phyloP scores from a whole-genome alignment of 2,888 invertebrate genomes.

The Philaethria dido region DNA sequence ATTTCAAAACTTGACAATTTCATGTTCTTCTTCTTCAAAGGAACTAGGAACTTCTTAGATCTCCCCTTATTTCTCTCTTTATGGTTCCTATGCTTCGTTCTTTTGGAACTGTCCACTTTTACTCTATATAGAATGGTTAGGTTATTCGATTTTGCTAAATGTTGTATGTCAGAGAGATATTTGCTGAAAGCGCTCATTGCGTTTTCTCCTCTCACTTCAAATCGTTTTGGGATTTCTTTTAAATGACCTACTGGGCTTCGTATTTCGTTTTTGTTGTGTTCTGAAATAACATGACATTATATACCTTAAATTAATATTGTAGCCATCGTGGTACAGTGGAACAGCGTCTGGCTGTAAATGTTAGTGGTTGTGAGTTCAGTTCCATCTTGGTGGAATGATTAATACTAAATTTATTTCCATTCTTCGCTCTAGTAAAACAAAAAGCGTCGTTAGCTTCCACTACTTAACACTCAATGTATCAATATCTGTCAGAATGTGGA shows the following conservation, averaged over 20 bases:
- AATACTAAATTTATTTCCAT: too few species aligned
- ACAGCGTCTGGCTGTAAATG: too few species aligned
- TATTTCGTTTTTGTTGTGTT: slow-evolving; percentile 47
- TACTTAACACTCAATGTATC: too few species aligned
- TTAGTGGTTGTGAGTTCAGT: too few species aligned
- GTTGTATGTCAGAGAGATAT: slow-evolving; percentile 59
- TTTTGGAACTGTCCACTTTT: slow-evolving; percentile 57
- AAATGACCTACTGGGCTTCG: slow-evolving; percentile 48
- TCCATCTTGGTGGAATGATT: too few species aligned
- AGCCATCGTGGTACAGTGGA: too few species aligned
- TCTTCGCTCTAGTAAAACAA: too few species aligned
- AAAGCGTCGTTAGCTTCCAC: too few species aligned
- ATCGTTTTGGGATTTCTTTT: slow-evolving; percentile 61
- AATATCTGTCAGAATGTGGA: too few species aligned
- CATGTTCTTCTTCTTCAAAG: slow-evolving; percentile 72
- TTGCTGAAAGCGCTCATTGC: slow-evolving; percentile 58
- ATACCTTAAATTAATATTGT: too few species aligned
- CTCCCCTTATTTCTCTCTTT: slow-evolving; percentile 52
- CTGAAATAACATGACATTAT: slow-evolving; percentile 44
- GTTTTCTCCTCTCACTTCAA: slow-evolving; percentile 59
- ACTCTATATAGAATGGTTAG: slow-evolving; percentile 62
- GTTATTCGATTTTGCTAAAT: slow-evolving; percentile 59
- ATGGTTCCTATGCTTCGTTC: slow-evolving; percentile 40
- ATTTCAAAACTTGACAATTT: slow-evolving; percentile 71
- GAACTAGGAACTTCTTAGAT: slow-evolving; percentile 70